A percentile compares a stretch with the other conserved stretches of the same genome.
phyloP scores from a whole-genome alignment of 2,797 vertebrate genomes.

The Threskiornis aethiopicus region DNA sequence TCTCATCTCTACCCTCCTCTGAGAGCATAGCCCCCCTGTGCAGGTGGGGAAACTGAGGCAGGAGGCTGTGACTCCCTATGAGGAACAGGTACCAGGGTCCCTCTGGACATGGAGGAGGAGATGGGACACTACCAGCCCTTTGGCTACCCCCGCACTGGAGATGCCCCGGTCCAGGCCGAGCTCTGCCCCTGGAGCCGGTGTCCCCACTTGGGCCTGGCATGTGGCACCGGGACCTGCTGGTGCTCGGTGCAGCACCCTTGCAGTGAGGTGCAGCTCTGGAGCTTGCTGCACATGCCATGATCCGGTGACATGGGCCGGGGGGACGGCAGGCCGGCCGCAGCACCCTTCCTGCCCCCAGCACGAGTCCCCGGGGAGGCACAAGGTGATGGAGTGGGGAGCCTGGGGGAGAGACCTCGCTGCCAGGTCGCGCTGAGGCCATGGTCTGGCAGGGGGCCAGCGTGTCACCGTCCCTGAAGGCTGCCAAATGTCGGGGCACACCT shows the following conservation, averaged over 20 bases:
- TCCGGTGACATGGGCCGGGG: accelerated
- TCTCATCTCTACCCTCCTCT: accelerated
- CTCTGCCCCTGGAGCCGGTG: background rate
- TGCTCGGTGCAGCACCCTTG: accelerated
- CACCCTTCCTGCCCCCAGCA: background rate
- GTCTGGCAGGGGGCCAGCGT: accelerated
- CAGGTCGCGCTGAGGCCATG: accelerated
- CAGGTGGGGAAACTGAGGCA: slow-evolving; percentile 34
- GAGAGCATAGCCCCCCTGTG: background rate
- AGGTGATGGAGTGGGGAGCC: background rate
- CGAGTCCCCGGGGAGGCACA: accelerated
- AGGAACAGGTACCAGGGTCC: background rate
- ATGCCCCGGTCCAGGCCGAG: background rate
- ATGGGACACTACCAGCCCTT: background rate
- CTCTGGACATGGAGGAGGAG: background rate
- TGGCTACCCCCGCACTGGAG: accelerated
- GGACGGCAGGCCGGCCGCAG: background rate
- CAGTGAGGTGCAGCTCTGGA: background rate
- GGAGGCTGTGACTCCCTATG: accelerated
- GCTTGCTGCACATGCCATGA: background rate
- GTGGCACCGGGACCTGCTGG: background rate
- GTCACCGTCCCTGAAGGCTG: background rate
- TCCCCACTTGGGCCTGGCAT: accelerated
- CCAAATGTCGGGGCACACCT: accelerated
- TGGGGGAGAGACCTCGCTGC: background rate